Evolutionary conservation across 2,113 vertebrate genomes (phyloP).

Genomic region (Condylura cristata): DNA sequence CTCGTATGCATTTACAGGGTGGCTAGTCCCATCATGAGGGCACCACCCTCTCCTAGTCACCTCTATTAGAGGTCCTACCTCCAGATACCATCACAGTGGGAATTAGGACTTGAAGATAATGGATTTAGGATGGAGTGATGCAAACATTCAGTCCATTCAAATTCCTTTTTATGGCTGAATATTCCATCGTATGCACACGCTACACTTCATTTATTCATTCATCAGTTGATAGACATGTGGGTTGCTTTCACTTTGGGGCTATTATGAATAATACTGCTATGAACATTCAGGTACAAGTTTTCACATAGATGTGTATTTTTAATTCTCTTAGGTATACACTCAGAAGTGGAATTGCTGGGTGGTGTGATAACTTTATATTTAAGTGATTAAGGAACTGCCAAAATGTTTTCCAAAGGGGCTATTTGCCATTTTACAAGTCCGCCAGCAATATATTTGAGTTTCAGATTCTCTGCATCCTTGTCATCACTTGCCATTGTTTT

Average conservation of each 20-base stretch:
- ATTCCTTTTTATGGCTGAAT: not conserved
- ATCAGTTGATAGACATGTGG: not conserved
- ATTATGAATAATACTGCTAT: not conserved
- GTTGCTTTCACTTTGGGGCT: not conserved
- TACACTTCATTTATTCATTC: conserved; percentile 13
- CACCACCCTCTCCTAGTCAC: not conserved
- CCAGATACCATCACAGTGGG: not conserved
- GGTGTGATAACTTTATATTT: not conserved
- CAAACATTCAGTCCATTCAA: not conserved
- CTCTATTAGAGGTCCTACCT: not conserved
- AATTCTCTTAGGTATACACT: not conserved
- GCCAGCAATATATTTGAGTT: conserved; percentile 1
- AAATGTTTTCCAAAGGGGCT: conserved; percentile 38
- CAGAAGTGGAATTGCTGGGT: conserved; percentile 38
- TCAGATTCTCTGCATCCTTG: conserved; percentile 7
- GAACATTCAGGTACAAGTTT: conserved; percentile 8
- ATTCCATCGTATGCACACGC: not conserved
- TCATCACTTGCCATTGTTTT: not conserved
- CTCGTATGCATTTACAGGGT: not conserved
- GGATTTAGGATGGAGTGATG: not conserved
- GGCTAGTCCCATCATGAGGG: not conserved
- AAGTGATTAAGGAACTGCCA: conserved; percentile 13
- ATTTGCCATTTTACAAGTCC: not conserved
- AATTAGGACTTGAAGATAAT: not conserved
- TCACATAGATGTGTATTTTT: conserved; percentile 12